Evolutionary conservation across 2,113 vertebrate genomes (phyloP).

Genomic region (Cyanistes caeruleus): DNA sequence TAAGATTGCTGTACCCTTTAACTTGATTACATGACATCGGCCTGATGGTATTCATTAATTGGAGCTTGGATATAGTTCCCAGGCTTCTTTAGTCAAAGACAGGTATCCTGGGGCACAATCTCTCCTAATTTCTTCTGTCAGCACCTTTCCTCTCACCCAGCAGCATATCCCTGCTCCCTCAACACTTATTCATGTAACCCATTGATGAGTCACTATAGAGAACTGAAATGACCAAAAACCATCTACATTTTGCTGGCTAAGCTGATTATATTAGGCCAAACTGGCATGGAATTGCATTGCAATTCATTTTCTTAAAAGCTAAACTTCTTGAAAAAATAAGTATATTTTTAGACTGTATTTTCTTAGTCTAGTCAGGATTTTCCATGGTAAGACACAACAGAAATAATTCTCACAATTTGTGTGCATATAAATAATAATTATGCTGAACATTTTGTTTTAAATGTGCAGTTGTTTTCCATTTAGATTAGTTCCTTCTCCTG

Average conservation of each 20-base stretch:
- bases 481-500: conserved; percentile 30
- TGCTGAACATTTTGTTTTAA: neutral
- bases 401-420: neutral
- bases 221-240: neutral
- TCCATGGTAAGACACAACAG: neutral
- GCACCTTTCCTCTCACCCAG: neutral
- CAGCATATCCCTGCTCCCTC: neutral
- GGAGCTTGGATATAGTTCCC: neutral
- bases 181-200: fast-evolving
- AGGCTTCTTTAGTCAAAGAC: neutral
- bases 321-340: neutral
- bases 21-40: neutral
- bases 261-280: neutral
- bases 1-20: neutral
- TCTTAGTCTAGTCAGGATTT: conserved; percentile 10
- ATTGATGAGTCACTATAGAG: neutral
- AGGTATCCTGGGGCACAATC: neutral
- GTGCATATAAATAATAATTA: conserved; percentile 31
- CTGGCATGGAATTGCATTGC: neutral
- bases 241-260: neutral
- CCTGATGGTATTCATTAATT: neutral
- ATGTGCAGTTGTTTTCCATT: conserved; percentile 56
- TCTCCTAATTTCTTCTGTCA: neutral
- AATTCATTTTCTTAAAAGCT: neutral
- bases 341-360: neutral